Evolutionary conservation across 2,888 invertebrate species (phyloP), one percentile per base, ranked within the genome.

Genomic region (Hirtodrosophila histrioides): DNA sequence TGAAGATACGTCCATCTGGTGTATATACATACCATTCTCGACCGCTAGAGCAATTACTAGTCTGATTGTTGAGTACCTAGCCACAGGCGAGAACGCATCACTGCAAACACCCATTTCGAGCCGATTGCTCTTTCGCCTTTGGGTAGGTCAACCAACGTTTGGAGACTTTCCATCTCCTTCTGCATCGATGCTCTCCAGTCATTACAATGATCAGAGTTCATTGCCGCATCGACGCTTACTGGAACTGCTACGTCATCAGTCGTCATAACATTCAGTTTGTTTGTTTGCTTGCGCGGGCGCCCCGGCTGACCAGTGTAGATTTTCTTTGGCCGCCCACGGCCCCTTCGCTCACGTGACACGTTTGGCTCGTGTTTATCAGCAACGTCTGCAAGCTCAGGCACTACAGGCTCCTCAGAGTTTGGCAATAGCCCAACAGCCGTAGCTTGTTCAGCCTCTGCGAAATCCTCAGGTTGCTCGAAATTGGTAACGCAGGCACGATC

Each of bases 1-100:
- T n/a, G 24, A 9, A 23, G 10, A 40, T 9, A 35, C 66, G 44
- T 78, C 72, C 63, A 78, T 69, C 12, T 57, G 76, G 12, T 81
- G 69, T 1, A 81, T 9, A 10, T 70, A 35, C 31, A 76, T 33
- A 0, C 61, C 49, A 10, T 66, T 46, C 45, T 85, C 72, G 2
- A 62, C 69, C 0, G 79, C 69, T 24, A 80, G 29, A 0, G 73
- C 81, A 11, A 78, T 55, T 1, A 50, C 24, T 9, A 46, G 3
- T 2, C 46, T 58, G 3, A 49, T 29, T n/a, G 41, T 27, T 3
- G 49, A 49, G 12, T 36, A 36, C n/a, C 31, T 9, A 3, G 35
- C 41, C 7, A 57, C 17, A 8, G 46, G 48, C 3, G 27, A 48
- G 29, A 66, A 74, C 7, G 17, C 17, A 1, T 17, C 17, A 17